phyloP scores from a whole-genome alignment of 2,888 invertebrate species.

The Pristionchus exspectatus region DNA sequence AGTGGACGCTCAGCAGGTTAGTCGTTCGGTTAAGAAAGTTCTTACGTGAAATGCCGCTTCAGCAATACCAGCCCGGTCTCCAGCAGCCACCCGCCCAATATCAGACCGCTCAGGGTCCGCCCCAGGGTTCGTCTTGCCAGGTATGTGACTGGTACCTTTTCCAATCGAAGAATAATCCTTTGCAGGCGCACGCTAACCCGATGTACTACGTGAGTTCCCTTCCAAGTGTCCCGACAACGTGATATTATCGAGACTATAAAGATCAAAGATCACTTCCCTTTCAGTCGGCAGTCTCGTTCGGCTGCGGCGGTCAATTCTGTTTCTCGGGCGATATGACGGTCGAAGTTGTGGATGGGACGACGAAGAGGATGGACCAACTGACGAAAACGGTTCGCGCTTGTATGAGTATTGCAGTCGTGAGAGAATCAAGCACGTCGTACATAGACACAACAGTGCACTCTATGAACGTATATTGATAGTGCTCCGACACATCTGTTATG shows the following conservation, averaged over 20 bases:
- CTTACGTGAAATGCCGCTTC: background rate
- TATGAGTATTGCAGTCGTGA: no score
- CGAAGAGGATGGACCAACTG: conserved; percentile 75
- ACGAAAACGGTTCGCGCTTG: conserved; percentile 56
- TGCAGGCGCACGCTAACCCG: background rate
- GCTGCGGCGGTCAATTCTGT: conserved; percentile 63
- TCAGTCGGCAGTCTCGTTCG: background rate
- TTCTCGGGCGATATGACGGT: conserved; percentile 74
- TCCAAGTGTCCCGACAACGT: background rate
- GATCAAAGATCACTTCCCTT: background rate
- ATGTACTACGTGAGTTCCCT: background rate
- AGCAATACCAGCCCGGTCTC: background rate
- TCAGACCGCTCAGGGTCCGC: background rate
- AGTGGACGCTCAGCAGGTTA: no score
- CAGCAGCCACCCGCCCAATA: background rate
- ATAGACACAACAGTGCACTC: no score
- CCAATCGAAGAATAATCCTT: background rate
- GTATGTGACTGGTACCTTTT: background rate
- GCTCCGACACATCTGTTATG: no score
- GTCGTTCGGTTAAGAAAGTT: no score
- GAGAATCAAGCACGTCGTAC: no score
- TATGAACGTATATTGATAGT: no score
- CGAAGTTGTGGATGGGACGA: conserved; percentile 57
- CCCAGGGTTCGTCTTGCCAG: background rate
- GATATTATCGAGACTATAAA: background rate